These are phyloP conservation scores for Bombyx mandarina DNA, from an alignment of 1,140 invertebrate genomes.

Conservation along the genomic window DNA sequence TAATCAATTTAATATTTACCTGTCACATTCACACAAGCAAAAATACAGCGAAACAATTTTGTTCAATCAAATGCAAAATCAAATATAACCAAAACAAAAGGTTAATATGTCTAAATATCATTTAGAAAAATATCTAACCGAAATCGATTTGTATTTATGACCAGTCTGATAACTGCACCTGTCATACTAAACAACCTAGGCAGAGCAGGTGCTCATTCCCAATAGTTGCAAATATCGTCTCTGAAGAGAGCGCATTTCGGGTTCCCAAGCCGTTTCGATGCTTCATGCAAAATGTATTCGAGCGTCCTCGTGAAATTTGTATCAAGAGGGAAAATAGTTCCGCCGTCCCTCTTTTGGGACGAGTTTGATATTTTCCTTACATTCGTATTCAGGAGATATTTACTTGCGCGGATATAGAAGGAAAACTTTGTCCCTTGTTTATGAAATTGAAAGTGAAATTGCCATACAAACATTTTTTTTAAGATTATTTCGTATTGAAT, in stretches of 20 bases:
- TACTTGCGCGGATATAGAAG: constrained; percentile 1
- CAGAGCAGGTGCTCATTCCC: background rate
- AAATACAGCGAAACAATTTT: too few species aligned
- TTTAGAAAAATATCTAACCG: too few species aligned
- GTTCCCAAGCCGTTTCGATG: constrained; percentile 20
- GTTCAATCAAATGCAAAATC: too few species aligned
- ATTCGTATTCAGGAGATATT: constrained; percentile 20
- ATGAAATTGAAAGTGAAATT: background rate
- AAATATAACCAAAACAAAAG: too few species aligned
- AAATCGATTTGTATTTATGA: background rate
- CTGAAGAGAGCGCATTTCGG: constrained; percentile 8
- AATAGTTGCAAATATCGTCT: too few species aligned
- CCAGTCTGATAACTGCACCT: background rate
- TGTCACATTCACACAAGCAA: too few species aligned
- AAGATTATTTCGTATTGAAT: too few species aligned
- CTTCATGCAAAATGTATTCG: constrained; percentile 59
- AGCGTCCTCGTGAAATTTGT: constrained; percentile 52
- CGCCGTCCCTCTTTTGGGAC: constrained; percentile 25
- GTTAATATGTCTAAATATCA: too few species aligned
- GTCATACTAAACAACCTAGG: background rate
- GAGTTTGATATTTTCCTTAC: constrained; percentile 47
- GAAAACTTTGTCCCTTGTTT: constrained; percentile 4
- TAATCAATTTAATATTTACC: too few species aligned
- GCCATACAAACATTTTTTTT: too few species aligned
- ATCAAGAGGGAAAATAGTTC: constrained; percentile 51